Percentiles rank a stretch among this genome's conserved stretches.
phyloP scores from a whole-genome alignment of 2,113 vertebrate genomes.

The Ameiurus melas region DNA sequence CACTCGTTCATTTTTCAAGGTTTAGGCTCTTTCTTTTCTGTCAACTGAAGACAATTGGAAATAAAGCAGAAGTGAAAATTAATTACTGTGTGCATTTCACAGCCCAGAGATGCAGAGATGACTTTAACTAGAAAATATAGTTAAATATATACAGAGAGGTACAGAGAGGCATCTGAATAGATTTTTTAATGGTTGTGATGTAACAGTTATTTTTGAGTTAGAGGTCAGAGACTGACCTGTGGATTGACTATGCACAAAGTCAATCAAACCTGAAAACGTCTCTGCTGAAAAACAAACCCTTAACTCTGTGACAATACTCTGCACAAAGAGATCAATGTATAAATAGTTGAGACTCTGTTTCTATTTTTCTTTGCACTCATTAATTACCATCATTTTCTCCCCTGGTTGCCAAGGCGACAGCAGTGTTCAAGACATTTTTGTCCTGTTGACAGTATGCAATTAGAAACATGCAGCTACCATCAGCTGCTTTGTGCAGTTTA shows the following conservation, averaged over 20 bases:
- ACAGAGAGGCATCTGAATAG: background rate
- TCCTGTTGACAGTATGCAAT: conserved; percentile 45
- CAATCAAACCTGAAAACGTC: background rate
- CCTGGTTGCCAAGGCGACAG: conserved; percentile 45
- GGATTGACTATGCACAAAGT: background rate
- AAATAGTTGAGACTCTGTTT: conserved; percentile 45
- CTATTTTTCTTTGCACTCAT: conserved; percentile 37
- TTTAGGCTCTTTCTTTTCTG: conserved; percentile 15
- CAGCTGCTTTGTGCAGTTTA: conserved; percentile 32
- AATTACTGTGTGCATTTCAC: background rate
- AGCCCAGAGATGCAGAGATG: background rate
- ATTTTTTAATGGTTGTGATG: background rate
- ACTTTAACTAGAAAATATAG: background rate
- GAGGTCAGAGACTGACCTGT: background rate
- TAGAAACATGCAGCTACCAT: conserved; percentile 45
- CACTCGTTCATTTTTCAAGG: background rate
- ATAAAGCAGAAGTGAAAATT: conserved; percentile 27
- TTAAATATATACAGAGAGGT: too few relatives aligned
- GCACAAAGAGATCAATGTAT: conserved; percentile 22
- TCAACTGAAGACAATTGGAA: conserved; percentile 27
- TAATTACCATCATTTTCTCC: conserved; percentile 45
- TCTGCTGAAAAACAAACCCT: background rate
- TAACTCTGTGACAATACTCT: background rate
- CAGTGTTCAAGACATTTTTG: conserved; percentile 38
- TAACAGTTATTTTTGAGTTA: background rate